Evolutionary conservation across 1,140 invertebrate species (phyloP), one percentile per base, ranked within the genome.

Genomic region (Drosophila sp.): DNA sequence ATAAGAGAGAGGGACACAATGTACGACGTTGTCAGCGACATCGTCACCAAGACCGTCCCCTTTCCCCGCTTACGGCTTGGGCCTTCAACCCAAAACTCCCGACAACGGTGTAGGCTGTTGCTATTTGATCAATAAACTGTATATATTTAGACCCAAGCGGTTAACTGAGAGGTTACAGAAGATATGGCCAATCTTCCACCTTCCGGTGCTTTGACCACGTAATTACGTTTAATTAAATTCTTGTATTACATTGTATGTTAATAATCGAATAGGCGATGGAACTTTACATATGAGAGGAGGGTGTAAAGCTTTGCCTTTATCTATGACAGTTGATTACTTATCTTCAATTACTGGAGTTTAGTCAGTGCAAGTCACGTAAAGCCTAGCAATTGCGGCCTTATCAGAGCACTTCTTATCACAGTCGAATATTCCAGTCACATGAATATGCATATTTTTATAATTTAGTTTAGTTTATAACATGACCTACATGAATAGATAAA

Each of bases 111-210:
- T 63, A 69, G 63, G 76, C 69, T 70, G 69, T 81, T 76, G 78
- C 73, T 81, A 81, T 81, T 81, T 81, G 78, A 81, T 81, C 78
- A 81, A 81, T 81, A 81, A 73, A 69, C 34, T 63, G 63, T 66
- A 46, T 83, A 83, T 84, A 80, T 84, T 79, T 83, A 83, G 76
- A 57, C 16, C 43, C 18, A 11, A 29, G n/a, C 43, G 53, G 38
- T 46, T 51, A 51, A 48, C 64, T n/a, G n/a, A n/a, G n/a, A 71
- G 66, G 57, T 61, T 59, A 41, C 38, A 56, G 61, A 56, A 76
- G 67, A 65, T 62, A 36, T 43, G 46, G 4, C 36, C 25, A 62
- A 40, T 18, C 21, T 38, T 7, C n/a, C 40, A 8, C 8, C 21
- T 62, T 48, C 34, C 34, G n/a, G 3, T 25, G 7, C 36, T 41